A percentile compares a stretch with the other conserved stretches of the same genome.
phyloP scores from a whole-genome alignment of 2,888 invertebrate genomes.

The Nomada ferruginata region DNA sequence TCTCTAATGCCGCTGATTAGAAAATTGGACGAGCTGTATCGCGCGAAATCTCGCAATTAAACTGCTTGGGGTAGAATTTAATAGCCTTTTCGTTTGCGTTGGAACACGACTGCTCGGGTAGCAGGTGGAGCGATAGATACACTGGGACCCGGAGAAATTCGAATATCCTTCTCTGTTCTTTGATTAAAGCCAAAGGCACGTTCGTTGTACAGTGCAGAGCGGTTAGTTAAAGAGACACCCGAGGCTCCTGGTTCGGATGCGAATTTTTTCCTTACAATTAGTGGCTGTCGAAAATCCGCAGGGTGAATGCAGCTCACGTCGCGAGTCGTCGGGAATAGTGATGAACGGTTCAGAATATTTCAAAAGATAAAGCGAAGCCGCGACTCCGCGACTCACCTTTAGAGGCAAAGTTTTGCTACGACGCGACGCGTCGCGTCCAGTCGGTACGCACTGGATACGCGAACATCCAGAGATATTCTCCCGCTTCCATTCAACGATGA shows the following conservation, averaged over 20 bases:
- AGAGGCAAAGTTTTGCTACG: neutral
- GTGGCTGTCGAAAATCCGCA: constrained; percentile 40
- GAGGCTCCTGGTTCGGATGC: constrained; percentile 38
- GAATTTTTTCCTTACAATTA: constrained; percentile 68
- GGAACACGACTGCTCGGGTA: too few relatives aligned
- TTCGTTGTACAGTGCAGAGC: constrained; percentile 48
- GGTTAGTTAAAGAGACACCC: constrained; percentile 51
- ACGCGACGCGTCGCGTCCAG: too few relatives aligned
- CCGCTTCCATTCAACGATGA: neutral
- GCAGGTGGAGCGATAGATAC: neutral
- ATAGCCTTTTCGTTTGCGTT: too few relatives aligned
- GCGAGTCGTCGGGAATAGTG: constrained; percentile 18
- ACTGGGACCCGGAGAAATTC: neutral
- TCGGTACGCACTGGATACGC: neutral
- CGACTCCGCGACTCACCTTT: neutral
- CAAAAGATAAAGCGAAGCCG: constrained; percentile 6
- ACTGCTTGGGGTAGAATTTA: too few relatives aligned
- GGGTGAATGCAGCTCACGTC: constrained; percentile 61
- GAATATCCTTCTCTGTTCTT: constrained; percentile 33
- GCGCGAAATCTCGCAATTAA: neutral
- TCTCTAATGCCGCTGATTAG: constrained; percentile 21
- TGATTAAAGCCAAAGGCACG: constrained; percentile 45
- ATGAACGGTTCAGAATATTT: constrained; percentile 10
- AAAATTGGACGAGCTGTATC: neutral
- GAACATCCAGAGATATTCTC: neutral